phyloP scores from a whole-genome alignment of 2,888 invertebrate species.

The Drosophila prolongata region DNA sequence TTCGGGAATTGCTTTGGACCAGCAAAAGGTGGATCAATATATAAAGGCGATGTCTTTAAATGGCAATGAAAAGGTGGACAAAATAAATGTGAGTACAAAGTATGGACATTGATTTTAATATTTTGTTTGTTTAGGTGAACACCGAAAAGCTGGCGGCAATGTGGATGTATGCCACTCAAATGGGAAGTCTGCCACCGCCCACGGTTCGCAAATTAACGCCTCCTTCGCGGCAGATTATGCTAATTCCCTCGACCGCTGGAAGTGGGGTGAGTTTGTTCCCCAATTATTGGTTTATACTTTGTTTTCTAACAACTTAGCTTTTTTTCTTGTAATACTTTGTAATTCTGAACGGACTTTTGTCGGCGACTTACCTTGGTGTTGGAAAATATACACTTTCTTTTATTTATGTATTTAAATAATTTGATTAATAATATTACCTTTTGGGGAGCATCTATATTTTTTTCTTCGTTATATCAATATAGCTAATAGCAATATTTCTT shows the following conservation, averaged over 20 bases:
- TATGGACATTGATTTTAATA: neutral
- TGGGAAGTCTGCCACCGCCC: constrained; percentile 63
- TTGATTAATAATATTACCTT: too few relatives aligned
- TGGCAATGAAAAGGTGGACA: constrained; percentile 76
- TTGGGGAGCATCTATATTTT: too few relatives aligned
- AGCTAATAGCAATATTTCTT: too few relatives aligned
- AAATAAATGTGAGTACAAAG: neutral
- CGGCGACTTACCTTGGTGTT: too few relatives aligned
- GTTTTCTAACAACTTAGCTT: too few relatives aligned
- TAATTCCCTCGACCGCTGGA: constrained; percentile 80
- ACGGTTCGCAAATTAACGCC: constrained; percentile 59
- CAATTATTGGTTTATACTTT: too few relatives aligned
- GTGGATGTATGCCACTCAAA: constrained; percentile 82
- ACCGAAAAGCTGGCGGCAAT: constrained; percentile 80
- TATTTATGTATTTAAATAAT: too few relatives aligned
- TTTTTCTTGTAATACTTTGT: too few relatives aligned
- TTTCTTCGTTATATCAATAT: too few relatives aligned
- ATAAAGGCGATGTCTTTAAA: constrained; percentile 82
- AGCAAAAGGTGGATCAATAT: constrained; percentile 83
- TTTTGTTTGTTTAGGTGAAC: constrained; percentile 56
- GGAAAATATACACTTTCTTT: too few relatives aligned
- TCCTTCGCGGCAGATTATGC: constrained; percentile 76
- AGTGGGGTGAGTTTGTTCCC: constrained; percentile 58
- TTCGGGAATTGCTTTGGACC: constrained; percentile 73
- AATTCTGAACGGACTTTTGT: too few relatives aligned